Conservation (phyloP, 2,888 invertebrate genomes). For the Drosophila falleni region DNA sequence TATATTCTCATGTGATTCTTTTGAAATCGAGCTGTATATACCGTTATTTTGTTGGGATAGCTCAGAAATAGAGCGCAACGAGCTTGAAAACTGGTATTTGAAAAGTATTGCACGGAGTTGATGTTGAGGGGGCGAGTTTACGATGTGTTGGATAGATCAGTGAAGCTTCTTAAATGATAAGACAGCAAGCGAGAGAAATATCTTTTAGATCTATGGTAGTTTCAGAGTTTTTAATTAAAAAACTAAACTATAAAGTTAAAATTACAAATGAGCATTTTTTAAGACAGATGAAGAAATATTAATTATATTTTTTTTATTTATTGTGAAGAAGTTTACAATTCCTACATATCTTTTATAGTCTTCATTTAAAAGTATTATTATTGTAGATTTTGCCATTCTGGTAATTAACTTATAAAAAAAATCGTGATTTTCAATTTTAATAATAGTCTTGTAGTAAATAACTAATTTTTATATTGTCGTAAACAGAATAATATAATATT, state of each 20-base stretch:
- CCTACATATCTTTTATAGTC: no score
- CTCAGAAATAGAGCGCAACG: constrained; percentile 67
- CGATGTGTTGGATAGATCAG: constrained; percentile 66
- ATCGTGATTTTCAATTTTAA: no score
- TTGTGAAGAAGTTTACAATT: no score
- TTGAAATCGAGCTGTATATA: constrained; percentile 31
- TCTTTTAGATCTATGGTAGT: neutral
- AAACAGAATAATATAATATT: neutral
- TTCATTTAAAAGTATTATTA: no score
- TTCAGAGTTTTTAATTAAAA: neutral
- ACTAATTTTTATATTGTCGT: neutral
- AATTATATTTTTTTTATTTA: no score
- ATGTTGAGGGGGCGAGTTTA: neutral
- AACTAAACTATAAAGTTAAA: neutral
- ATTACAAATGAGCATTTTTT: no score
- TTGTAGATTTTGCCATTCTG: no score
- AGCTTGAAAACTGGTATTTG: constrained; percentile 58
- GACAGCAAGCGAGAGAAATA: neutral
- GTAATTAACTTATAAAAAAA: no score
- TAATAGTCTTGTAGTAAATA: neutral
- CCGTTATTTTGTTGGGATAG: constrained; percentile 82
- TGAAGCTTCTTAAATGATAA: constrained; percentile 36
- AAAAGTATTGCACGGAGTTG: constrained; percentile 6
- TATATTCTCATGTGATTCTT: constrained; percentile 30
- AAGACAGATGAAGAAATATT: no score